Conservation (phyloP, 2,113 vertebrate species). For the Camelus bactrianus region DNA sequence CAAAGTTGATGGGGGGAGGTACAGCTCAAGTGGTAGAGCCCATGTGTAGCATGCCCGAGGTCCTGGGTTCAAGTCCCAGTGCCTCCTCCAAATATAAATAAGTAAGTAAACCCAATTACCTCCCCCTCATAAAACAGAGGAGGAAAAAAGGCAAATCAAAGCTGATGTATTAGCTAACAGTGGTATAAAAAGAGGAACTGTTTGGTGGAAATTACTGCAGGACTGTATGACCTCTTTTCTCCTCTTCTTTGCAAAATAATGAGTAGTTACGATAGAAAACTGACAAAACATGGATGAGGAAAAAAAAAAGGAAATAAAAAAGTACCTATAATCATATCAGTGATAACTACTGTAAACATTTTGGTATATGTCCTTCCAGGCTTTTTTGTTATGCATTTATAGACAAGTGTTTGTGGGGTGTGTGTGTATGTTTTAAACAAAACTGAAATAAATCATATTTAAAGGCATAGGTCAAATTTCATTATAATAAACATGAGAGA, state of each 20-base stretch:
- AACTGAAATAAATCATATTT: slow-evolving; percentile 1
- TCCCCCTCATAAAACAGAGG: no score
- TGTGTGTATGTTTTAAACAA: not conserved
- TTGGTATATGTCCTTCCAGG: not conserved
- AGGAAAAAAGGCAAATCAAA: not conserved
- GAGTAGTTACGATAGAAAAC: not conserved
- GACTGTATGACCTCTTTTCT: not conserved
- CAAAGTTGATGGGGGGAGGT: not conserved
- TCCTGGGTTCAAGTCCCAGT: no score
- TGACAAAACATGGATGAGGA: not conserved
- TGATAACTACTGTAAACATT: not conserved
- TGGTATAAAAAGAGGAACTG: slow-evolving; percentile 8
- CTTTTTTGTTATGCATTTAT: not conserved
- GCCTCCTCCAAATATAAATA: no score
- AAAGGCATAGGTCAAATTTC: slow-evolving; percentile 13
- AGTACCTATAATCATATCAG: not conserved
- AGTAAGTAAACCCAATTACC: no score
- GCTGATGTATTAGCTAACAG: not conserved
- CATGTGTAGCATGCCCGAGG: no score
- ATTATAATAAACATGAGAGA: not conserved
- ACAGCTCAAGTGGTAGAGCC: no score
- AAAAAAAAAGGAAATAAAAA: not conserved
- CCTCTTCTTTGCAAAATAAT: not conserved
- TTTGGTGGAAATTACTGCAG: not conserved
- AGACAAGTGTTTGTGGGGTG: not conserved